These are phyloP conservation scores for Thaumetopoea pityocampa DNA, from an alignment of 1,140 invertebrate genomes.

Conservation along the genomic window DNA sequence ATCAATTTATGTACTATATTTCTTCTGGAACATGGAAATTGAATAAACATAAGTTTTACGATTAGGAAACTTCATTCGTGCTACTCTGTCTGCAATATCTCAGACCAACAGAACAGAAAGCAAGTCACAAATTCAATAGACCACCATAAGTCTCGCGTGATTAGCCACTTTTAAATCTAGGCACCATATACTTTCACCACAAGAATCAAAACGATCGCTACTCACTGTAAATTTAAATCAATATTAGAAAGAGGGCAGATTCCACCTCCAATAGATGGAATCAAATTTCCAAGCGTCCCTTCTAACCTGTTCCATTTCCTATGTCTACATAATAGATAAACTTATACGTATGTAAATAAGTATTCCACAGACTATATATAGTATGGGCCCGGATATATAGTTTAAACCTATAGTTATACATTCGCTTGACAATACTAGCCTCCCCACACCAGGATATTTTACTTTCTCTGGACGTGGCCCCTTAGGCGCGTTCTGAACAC, in stretches of 20 bases:
- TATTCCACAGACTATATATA: constrained; percentile 48
- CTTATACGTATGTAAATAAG: constrained; percentile 70
- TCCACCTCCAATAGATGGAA: constrained; percentile 46
- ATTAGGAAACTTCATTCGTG: too few relatives aligned
- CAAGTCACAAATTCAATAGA: too few relatives aligned
- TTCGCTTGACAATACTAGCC: constrained; percentile 72
- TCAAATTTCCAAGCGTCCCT: constrained; percentile 49
- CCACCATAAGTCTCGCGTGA: too few relatives aligned
- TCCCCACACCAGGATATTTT: constrained; percentile 69
- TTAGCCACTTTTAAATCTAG: too few relatives aligned
- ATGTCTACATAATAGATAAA: constrained; percentile 70
- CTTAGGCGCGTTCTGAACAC: constrained; percentile 52
- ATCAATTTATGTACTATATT: too few relatives aligned
- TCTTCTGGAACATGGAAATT: too few relatives aligned
- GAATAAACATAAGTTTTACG: too few relatives aligned
- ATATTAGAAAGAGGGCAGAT: constrained; percentile 33
- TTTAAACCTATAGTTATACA: constrained; percentile 72
- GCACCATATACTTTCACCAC: too few relatives aligned
- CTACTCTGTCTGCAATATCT: too few relatives aligned
- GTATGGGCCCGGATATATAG: constrained; percentile 59
- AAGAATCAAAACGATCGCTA: constrained; percentile 5
- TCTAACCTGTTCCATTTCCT: constrained; percentile 57
- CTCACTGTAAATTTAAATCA: constrained; percentile 26
- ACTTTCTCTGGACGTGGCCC: constrained; percentile 72
- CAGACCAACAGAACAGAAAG: too few relatives aligned